phyloP scores from a whole-genome alignment of 2,113 vertebrate genomes.

The Tringa solitaria region DNA sequence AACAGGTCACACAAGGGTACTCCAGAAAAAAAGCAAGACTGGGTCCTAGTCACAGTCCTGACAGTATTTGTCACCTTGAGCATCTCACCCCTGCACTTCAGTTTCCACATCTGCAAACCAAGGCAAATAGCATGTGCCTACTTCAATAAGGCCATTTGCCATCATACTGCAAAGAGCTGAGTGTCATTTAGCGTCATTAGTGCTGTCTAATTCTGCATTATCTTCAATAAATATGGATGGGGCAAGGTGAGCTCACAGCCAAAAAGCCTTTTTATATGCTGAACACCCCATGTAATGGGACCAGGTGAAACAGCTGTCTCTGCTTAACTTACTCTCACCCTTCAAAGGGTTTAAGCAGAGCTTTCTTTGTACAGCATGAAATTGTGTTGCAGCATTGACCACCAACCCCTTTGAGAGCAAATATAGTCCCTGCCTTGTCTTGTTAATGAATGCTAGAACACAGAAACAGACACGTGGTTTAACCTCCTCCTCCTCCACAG shows the following conservation, averaged over 20 bases:
- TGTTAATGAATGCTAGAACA: conserved; percentile 9
- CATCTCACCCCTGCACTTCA: neutral
- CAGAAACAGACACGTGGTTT: neutral
- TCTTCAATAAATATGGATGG: neutral
- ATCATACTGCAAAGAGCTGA: neutral
- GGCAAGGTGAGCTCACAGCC: neutral
- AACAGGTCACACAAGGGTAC: neutral
- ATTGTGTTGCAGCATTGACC: neutral
- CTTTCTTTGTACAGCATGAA: neutral
- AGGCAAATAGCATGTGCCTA: neutral
- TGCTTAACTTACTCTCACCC: neutral
- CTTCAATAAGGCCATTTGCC: neutral
- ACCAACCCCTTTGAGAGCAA: neutral
- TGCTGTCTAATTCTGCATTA: neutral
- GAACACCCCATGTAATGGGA: neutral
- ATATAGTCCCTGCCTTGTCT: neutral
- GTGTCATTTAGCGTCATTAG: neutral
- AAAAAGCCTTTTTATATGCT: neutral
- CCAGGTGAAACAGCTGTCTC: neutral
- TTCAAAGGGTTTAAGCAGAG: neutral
- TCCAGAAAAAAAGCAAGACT: neutral
- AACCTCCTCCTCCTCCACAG: neutral
- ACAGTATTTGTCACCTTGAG: neutral
- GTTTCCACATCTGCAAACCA: neutral
- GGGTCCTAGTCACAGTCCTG: neutral